phyloP scores from a whole-genome alignment of 2,888 invertebrate genomes.

The Cataglyphis livida region DNA sequence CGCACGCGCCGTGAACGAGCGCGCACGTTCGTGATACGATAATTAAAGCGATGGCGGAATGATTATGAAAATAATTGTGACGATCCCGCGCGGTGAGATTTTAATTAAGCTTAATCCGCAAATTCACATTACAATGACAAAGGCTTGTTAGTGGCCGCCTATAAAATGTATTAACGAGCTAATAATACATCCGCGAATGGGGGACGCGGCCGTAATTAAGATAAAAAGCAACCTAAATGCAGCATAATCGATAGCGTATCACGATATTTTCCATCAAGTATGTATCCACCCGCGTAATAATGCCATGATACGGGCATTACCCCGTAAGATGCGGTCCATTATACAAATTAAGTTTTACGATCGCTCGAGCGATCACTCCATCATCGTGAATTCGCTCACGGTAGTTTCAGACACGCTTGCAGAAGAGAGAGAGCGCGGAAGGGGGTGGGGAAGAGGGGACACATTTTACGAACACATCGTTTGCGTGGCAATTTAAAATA shows the following conservation, averaged over 20 bases:
- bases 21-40: constrained; percentile 24
- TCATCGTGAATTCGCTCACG: constrained; percentile 62
- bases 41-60: constrained; percentile 48
- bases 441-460: too few species aligned
- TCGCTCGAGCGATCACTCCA: constrained; percentile 63
- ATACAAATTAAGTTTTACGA: constrained; percentile 57
- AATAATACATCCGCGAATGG: constrained; percentile 61
- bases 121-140: constrained; percentile 49
- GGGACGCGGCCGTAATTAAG: constrained; percentile 61
- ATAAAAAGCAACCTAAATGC: constrained; percentile 61
- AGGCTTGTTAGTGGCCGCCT: constrained; percentile 51
- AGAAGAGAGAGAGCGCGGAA: constrained; percentile 8
- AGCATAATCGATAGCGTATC: constrained; percentile 65
- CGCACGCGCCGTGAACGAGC: constrained; percentile 18
- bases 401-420: constrained; percentile 24
- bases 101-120: constrained; percentile 49
- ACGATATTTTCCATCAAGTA: constrained; percentile 59
- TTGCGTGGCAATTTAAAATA: constrained; percentile 8
- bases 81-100: constrained; percentile 43
- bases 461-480: constrained; percentile 21
- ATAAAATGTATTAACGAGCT: constrained; percentile 66
- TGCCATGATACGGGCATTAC: constrained; percentile 56
- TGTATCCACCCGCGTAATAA: constrained; percentile 63
- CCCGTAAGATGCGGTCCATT: constrained; percentile 52
- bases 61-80: constrained; percentile 56